Percentiles rank a stretch among this genome's conserved stretches.
phyloP scores from a whole-genome alignment of 2,888 invertebrate genomes.

The Lasioglossum villosulum region DNA sequence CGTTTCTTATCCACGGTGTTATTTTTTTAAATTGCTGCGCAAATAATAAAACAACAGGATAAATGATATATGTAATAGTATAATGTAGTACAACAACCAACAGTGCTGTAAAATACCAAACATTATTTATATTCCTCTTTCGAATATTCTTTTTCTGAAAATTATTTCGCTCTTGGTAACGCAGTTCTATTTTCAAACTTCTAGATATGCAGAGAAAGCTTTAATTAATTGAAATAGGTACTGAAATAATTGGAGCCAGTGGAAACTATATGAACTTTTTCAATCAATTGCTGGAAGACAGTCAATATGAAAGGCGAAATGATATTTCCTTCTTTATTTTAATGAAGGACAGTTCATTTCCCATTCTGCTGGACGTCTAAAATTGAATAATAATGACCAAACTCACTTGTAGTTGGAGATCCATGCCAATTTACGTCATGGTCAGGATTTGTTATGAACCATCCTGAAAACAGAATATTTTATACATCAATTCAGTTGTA shows the following conservation, averaged over 20 bases:
- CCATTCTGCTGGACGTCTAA: background rate
- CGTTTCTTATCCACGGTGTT: background rate
- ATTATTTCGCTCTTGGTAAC: background rate
- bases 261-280: background rate
- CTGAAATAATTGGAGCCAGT: background rate
- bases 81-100: too few species aligned
- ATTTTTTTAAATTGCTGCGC: background rate
- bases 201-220: background rate
- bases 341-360: background rate
- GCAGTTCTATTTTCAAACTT: background rate
- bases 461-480: background rate
- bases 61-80: too few species aligned
- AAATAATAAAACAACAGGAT: background rate
- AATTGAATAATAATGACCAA: background rate
- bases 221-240: background rate
- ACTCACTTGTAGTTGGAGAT: slow-evolving; percentile 13
- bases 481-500: background rate
- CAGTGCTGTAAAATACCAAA: background rate
- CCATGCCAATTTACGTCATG: background rate
- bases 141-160: background rate
- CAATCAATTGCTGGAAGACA: background rate
- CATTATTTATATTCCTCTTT: background rate
- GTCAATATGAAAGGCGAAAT: background rate
- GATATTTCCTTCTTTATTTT: background rate
- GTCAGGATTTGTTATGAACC: background rate